Evolutionary conservation across 2,113 vertebrate genomes (phyloP).

Genomic region (Emberiza fucata): DNA sequence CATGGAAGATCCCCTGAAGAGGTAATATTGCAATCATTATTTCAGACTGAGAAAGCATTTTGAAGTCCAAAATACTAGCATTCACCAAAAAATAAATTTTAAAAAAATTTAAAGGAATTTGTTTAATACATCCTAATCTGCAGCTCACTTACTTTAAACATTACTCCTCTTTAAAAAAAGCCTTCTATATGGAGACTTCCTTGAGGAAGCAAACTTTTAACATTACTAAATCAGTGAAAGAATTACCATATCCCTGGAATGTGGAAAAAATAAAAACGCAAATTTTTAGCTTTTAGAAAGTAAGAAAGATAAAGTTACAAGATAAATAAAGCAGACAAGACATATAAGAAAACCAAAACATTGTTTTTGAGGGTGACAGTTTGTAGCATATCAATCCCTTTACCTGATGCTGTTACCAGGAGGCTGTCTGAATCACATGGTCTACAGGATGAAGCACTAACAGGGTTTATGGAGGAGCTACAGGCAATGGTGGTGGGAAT

Average conservation of each 20-base stretch:
- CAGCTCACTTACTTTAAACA: not conserved
- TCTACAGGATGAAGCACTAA: slow-evolving; percentile 92
- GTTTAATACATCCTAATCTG: not conserved
- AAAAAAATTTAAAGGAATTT: not conserved
- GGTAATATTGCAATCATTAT: not conserved
- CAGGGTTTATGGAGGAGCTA: slow-evolving; percentile 89
- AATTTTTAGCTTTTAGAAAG: slow-evolving; percentile 3
- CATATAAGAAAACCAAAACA: not conserved
- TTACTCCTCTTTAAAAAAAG: not conserved
- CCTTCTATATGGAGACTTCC: not conserved
- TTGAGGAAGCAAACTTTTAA: not conserved
- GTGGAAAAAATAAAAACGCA: not conserved
- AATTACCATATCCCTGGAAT: slow-evolving; percentile 68
- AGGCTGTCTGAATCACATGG: slow-evolving; percentile 90
- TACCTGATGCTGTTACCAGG: slow-evolving; percentile 99
- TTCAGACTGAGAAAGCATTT: not conserved
- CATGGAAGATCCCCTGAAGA: not conserved
- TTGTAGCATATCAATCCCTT: slow-evolving; percentile 81
- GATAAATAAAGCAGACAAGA: not conserved
- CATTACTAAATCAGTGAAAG: slow-evolving; percentile 25
- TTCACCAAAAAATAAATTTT: not conserved
- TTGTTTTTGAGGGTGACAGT: slow-evolving; percentile 51
- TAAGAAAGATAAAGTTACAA: not conserved
- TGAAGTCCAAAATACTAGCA: not conserved
- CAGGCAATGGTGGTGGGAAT: slow-evolving; percentile 86